Evolutionary conservation across 2,888 invertebrate species (phyloP), one percentile per base, ranked within the genome.

Genomic region (Pterostichus madidus): DNA sequence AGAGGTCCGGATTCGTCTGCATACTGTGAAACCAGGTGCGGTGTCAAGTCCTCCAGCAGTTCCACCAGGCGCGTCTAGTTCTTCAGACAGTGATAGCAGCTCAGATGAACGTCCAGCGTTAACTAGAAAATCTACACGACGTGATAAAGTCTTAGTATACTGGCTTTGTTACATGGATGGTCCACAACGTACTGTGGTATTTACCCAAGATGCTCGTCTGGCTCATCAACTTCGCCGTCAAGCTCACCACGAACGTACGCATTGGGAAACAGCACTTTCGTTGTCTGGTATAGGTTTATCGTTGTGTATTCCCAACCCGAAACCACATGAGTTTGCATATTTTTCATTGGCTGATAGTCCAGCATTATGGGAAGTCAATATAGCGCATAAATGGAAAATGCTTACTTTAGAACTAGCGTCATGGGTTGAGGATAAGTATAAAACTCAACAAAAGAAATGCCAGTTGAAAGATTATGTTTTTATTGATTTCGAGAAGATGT

Each of bases 401-500:
- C 89, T 96, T 2, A 94, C 95, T 0, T 90, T 95, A 39, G 96
- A 96, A 86, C 88, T 96, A 24, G 94, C 95, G 3, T 93, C 95
- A 0, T 96, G 96, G 96, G 81, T 96, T 68, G 96, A 96, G 88
- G 95, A 96, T 85, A 95, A 95, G 87, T 96, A 94, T 90, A 92
- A 91, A 86, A 91, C 92, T 32, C 94, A 94, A 11, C 92, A 93
- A 85, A 93, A 93, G 86, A 94, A 93, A 86, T 95, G 95, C 75
- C 94, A 95, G 85, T 89, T 96, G 61, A 95, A 95, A 87, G 95
- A 96, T 87, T 95, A 94, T 88, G 93, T 96, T 7, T 90, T 96
- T 91, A 94, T 96, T 80, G 96, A 96, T 88, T 92, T 97, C 85
- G 93, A 93, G 75, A 95, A 95, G 88, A 96, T 97, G 96, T 95